These are phyloP conservation scores for Venustaconcha ellipsiformis DNA, from an alignment of 1,140 invertebrate genomes.

Conservation along the genomic window DNA sequence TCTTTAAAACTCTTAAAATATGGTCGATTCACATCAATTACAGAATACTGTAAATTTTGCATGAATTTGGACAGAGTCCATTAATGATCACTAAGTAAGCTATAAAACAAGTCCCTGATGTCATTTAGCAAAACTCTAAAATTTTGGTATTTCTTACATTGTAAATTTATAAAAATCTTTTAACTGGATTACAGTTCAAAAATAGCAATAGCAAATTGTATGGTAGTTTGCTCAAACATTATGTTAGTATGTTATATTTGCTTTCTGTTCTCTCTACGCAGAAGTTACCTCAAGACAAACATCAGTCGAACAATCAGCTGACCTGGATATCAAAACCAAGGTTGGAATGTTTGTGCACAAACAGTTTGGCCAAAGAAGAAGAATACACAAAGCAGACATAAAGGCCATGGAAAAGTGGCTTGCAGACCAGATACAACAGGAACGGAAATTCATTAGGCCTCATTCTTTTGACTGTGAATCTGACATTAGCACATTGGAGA, in stretches of 20 bases:
- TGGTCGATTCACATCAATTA: too few species aligned
- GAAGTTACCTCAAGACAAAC: slow-evolving; percentile 7
- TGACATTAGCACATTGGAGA: too few species aligned
- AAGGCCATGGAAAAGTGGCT: slow-evolving; percentile 48
- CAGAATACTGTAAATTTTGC: too few species aligned
- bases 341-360: slow-evolving; percentile 52
- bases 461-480: too few species aligned
- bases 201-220: neutral
- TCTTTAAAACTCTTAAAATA: too few species aligned
- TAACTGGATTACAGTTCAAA: neutral
- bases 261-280: neutral
- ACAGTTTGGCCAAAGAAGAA: slow-evolving; percentile 54
- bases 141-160: too few species aligned
- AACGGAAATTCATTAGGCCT: slow-evolving; percentile 24
- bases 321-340: slow-evolving; percentile 47
- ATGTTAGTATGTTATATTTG: too few species aligned
- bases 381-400: slow-evolving; percentile 53
- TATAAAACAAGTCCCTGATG: too few species aligned
- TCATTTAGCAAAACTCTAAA: too few species aligned
- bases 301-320: slow-evolving; percentile 13
- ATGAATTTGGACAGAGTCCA: too few species aligned
- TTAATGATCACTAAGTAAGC: too few species aligned
- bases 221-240: neutral
- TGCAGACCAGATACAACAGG: slow-evolving; percentile 43
- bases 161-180: neutral